Conservation (phyloP, 2,113 vertebrate genomes). For the Calyptommatus sinebrachiatus region DNA sequence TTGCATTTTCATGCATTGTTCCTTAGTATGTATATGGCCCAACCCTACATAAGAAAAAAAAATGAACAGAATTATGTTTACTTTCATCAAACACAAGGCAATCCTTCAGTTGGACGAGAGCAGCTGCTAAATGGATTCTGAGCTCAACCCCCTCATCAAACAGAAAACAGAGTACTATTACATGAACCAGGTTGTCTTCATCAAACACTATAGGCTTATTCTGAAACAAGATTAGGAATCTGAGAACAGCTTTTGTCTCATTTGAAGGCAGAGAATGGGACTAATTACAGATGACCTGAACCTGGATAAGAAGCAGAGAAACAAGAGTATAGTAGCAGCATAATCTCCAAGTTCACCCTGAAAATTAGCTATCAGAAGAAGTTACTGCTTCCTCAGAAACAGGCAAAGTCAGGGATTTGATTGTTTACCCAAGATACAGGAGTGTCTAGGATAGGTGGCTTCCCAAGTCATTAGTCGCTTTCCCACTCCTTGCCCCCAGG, state of each 20-base stretch:
- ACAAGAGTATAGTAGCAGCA: too few relatives aligned
- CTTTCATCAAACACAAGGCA: neutral
- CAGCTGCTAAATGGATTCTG: neutral
- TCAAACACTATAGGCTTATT: neutral
- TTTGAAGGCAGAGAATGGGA: neutral
- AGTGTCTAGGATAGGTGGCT: too few relatives aligned
- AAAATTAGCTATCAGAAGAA: too few relatives aligned
- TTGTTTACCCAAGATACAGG: too few relatives aligned
- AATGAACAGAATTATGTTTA: constrained; percentile 2
- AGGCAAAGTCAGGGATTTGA: too few relatives aligned
- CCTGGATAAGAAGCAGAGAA: too few relatives aligned
- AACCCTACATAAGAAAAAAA: neutral
- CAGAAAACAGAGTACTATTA: neutral
- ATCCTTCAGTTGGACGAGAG: neutral
- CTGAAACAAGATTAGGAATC: neutral
- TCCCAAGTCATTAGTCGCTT: too few relatives aligned
- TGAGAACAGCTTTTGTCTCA: neutral
- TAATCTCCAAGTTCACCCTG: too few relatives aligned
- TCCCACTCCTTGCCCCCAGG: too few relatives aligned
- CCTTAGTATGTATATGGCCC: neutral
- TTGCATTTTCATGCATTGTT: neutral
- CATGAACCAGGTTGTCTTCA: neutral
- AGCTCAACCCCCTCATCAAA: neutral
- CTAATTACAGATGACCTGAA: neutral
- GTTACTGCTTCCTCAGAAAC: too few relatives aligned